Percentiles rank a stretch among this genome's conserved stretches.
Conservation (phyloP, 2,113 vertebrate genomes). For the Sturnira hondurensis region DNA sequence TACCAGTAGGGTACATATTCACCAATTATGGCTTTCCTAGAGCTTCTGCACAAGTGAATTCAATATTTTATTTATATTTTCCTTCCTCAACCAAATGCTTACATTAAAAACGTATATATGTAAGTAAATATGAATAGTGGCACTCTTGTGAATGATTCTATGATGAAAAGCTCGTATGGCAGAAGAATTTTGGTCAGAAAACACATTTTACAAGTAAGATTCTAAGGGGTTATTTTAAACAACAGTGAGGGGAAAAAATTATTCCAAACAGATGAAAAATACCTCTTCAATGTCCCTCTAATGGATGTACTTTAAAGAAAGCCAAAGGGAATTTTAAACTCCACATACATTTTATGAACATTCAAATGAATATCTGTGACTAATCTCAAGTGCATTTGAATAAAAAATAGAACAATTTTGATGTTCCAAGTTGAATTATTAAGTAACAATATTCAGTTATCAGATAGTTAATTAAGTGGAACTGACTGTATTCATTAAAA, state of each 20-base stretch:
- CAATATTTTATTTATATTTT: constrained; percentile 42
- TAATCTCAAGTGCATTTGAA: constrained; percentile 82
- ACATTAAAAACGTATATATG: constrained; percentile 41
- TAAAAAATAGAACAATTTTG: constrained; percentile 82
- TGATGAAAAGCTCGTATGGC: constrained; percentile 48
- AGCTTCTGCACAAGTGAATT: neutral
- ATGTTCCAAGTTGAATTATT: constrained; percentile 89
- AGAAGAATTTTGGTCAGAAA: constrained; percentile 50
- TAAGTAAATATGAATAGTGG: constrained; percentile 32
- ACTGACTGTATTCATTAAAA: constrained; percentile 91
- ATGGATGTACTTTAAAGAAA: constrained; percentile 77
- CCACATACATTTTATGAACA: constrained; percentile 76
- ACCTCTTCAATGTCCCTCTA: constrained; percentile 55
- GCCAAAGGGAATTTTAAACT: constrained; percentile 75
- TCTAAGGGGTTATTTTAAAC: constrained; percentile 70
- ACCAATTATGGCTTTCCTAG: neutral
- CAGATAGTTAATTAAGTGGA: constrained; percentile 93
- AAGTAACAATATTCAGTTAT: constrained; percentile 91
- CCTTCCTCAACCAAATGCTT: constrained; percentile 14
- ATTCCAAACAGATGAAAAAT: constrained; percentile 69
- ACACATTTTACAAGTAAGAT: constrained; percentile 59
- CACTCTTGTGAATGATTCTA: constrained; percentile 33
- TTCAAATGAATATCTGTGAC: constrained; percentile 78
- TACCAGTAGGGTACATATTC: neutral
- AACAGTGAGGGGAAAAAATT: constrained; percentile 30